Evolutionary conservation across 1,140 invertebrate genomes (phyloP).

Genomic region (Caligus rogercresseyi): DNA sequence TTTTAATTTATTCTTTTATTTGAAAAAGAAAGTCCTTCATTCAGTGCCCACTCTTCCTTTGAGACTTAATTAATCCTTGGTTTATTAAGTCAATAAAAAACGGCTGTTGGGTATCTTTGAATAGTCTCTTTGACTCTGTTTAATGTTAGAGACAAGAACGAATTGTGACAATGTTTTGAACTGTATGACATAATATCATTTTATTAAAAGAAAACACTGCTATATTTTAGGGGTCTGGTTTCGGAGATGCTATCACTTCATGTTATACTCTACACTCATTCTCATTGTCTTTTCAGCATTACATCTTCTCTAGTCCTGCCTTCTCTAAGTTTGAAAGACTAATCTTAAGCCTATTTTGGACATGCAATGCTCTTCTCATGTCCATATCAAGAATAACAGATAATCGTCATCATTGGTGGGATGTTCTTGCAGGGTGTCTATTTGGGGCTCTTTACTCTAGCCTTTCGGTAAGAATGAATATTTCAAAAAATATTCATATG

Average conservation of each 20-base stretch:
- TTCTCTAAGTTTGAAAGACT: background rate
- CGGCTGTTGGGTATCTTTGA: too few relatives aligned
- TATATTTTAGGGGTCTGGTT: background rate
- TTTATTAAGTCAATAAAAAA: too few relatives aligned
- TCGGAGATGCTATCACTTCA: background rate
- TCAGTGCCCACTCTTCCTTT: too few relatives aligned
- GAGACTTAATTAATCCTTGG: too few relatives aligned
- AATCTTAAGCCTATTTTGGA: background rate
- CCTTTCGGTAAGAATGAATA: background rate
- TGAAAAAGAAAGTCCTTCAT: too few relatives aligned
- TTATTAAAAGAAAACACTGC: too few relatives aligned
- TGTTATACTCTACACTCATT: background rate
- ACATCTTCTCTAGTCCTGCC: background rate
- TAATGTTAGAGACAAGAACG: too few relatives aligned
- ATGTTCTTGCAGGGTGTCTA: background rate
- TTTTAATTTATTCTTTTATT: too few relatives aligned
- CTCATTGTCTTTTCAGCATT: background rate
- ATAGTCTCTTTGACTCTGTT: too few relatives aligned
- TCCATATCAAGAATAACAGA: background rate
- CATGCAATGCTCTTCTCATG: background rate
- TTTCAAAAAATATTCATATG: too few relatives aligned
- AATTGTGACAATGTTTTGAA: too few relatives aligned
- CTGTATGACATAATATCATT: too few relatives aligned
- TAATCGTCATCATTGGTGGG: background rate
- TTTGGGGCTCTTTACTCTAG: background rate